Evolutionary conservation across 1,140 invertebrate genomes (phyloP).

Genomic region (Dendrolimus kikuchii): DNA sequence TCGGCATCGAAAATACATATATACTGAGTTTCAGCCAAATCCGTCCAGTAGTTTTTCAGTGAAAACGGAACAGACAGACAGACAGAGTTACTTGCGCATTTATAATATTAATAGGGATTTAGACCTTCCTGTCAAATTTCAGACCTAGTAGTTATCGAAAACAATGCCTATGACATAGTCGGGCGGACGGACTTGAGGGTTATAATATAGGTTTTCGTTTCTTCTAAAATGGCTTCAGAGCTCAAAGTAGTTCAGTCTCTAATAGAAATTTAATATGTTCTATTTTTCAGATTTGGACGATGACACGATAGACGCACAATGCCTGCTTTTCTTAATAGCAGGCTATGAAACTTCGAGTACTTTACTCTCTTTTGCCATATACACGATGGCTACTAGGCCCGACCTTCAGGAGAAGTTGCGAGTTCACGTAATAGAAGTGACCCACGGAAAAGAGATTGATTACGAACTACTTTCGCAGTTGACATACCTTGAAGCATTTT

Average conservation of each 20-base stretch:
- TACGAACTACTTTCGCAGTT: constrained; percentile 74
- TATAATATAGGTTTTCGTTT: too few species aligned
- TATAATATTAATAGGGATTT: too few species aligned
- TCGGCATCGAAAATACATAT: too few species aligned
- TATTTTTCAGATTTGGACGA: constrained; percentile 52
- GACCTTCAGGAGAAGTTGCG: constrained; percentile 75
- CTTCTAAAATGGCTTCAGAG: too few species aligned
- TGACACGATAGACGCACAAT: constrained; percentile 60
- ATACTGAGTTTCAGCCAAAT: too few species aligned
- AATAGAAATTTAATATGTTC: background rate
- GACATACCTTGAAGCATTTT: constrained; percentile 71
- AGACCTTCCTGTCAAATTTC: too few species aligned
- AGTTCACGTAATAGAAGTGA: constrained; percentile 72
- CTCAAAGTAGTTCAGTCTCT: background rate
- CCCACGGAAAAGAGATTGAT: constrained; percentile 61
- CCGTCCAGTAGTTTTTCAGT: too few species aligned
- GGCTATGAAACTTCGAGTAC: constrained; percentile 71
- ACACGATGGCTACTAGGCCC: constrained; percentile 74
- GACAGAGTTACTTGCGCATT: too few species aligned
- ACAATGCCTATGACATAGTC: too few species aligned
- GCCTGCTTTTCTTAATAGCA: constrained; percentile 63
- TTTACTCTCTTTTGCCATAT: constrained; percentile 71
- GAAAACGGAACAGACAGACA: too few species aligned
- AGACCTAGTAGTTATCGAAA: too few species aligned
- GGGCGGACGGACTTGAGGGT: too few species aligned